Evolutionary conservation across 2,797 vertebrate species (phyloP).

Genomic region (Antennarius maculatus): DNA sequence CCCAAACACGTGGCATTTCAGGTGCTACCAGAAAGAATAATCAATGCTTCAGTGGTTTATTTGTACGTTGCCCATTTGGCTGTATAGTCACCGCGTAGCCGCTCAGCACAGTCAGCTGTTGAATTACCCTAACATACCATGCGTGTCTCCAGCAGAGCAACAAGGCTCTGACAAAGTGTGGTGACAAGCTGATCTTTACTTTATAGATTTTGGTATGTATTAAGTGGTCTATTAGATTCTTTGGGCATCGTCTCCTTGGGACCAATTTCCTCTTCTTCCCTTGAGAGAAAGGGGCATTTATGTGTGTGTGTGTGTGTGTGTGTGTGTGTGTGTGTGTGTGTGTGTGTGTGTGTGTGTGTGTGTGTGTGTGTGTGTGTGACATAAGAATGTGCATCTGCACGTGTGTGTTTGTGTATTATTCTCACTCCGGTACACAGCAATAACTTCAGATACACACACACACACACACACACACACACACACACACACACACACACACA

Average conservation of each 20-base stretch:
- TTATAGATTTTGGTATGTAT: constrained; percentile 77
- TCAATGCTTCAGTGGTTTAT: constrained; percentile 71
- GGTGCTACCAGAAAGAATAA: constrained; percentile 75
- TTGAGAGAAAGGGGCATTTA: constrained; percentile 48
- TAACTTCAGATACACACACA: constrained; percentile 21
- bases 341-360: constrained; percentile 42
- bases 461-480: constrained; percentile 23
- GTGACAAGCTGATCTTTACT: constrained; percentile 74
- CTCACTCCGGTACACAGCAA: constrained; percentile 44
- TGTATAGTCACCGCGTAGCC: constrained; percentile 57
- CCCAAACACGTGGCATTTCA: constrained; percentile 69
- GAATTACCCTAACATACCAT: constrained; percentile 61
- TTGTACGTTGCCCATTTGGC: constrained; percentile 60
- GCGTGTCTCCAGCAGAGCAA: constrained; percentile 61
- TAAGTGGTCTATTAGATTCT: constrained; percentile 73
- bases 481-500: constrained; percentile 8
- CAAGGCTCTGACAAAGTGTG: constrained; percentile 61
- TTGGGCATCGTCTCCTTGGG: constrained; percentile 37
- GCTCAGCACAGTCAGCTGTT: constrained; percentile 57
- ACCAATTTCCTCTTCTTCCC: constrained; percentile 13
- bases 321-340: constrained; percentile 29
- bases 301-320: constrained; percentile 40
- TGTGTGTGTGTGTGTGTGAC: constrained; percentile 1
- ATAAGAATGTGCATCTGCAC: neutral
- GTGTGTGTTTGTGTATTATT: constrained; percentile 31